A percentile compares a stretch with the other conserved stretches of the same genome.
Evolutionary conservation across 2,888 invertebrate genomes (phyloP).

Genomic region (Drosophila demipolita): DNA sequence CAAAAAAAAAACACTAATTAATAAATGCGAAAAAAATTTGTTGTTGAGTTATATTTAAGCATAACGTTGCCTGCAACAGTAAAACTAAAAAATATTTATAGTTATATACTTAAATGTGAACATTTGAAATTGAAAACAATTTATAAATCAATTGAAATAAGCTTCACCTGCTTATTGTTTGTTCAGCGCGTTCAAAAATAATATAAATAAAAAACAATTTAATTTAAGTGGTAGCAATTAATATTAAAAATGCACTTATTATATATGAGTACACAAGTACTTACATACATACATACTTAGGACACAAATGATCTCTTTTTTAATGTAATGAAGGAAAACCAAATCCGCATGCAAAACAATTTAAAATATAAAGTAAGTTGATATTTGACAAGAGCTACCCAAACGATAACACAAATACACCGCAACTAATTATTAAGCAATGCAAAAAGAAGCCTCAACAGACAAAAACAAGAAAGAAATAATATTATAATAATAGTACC

Average conservation of each 20-base stretch:
- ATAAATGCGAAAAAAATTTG: constrained; percentile 40
- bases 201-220: constrained; percentile 26
- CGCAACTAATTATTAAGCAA: constrained; percentile 66
- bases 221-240: constrained; percentile 43
- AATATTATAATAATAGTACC: constrained; percentile 32
- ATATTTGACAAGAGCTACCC: constrained; percentile 44
- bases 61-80: constrained; percentile 68
- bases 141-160: constrained; percentile 52
- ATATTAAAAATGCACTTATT: constrained; percentile 51
- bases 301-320: constrained; percentile 37
- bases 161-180: constrained; percentile 72
- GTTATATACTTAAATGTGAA: constrained; percentile 44
- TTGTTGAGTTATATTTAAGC: constrained; percentile 70
- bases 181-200: constrained; percentile 49
- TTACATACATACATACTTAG: constrained; percentile 14
- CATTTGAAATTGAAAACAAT: constrained; percentile 17
- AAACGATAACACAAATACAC: constrained; percentile 40
- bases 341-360: constrained; percentile 30
- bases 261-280: constrained; percentile 33
- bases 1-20: constrained; percentile 37
- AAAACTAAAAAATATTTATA: constrained; percentile 45
- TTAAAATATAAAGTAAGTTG: constrained; percentile 27
- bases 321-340: constrained; percentile 18
- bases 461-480: background rate
- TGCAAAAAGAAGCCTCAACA: constrained; percentile 53